Evolutionary conservation across 2,888 invertebrate genomes (phyloP).

Genomic region (Meghimatium bilineatum): DNA sequence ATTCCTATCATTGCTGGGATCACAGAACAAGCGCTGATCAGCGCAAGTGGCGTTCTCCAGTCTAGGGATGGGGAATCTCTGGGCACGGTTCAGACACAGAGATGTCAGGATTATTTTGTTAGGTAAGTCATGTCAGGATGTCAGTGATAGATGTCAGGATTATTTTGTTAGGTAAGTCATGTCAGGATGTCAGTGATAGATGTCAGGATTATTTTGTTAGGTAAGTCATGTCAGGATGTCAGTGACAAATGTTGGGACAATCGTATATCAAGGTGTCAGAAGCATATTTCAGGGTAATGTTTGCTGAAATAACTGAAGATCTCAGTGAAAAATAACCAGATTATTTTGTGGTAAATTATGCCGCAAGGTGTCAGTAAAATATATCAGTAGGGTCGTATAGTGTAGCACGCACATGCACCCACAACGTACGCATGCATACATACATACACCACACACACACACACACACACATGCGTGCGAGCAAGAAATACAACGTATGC

Average conservation of each 20-base stretch:
- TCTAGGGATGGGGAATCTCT: conserved; percentile 20
- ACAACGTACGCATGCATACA: too few relatives aligned
- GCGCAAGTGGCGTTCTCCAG: not conserved
- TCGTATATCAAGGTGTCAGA: too few relatives aligned
- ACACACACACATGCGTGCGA: too few relatives aligned
- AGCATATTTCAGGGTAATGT: too few relatives aligned
- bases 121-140: conserved; percentile 54
- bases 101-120: conserved; percentile 62
- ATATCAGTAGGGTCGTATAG: too few relatives aligned
- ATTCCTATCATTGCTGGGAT: not conserved
- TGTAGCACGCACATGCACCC: too few relatives aligned
- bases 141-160: conserved; percentile 47
- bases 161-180: conserved; percentile 61
- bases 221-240: conserved; percentile 51
- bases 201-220: conserved; percentile 59
- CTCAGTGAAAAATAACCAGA: too few relatives aligned
- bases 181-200: not conserved
- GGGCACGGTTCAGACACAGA: conserved; percentile 56
- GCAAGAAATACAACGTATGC: too few relatives aligned
- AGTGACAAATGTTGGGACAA: conserved; percentile 42
- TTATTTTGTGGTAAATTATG: too few relatives aligned
- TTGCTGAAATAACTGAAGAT: too few relatives aligned
- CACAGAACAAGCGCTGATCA: not conserved
- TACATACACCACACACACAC: too few relatives aligned
- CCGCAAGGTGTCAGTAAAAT: too few relatives aligned